phyloP scores from a whole-genome alignment of 2,888 invertebrate genomes.

The Graphium colonna region DNA sequence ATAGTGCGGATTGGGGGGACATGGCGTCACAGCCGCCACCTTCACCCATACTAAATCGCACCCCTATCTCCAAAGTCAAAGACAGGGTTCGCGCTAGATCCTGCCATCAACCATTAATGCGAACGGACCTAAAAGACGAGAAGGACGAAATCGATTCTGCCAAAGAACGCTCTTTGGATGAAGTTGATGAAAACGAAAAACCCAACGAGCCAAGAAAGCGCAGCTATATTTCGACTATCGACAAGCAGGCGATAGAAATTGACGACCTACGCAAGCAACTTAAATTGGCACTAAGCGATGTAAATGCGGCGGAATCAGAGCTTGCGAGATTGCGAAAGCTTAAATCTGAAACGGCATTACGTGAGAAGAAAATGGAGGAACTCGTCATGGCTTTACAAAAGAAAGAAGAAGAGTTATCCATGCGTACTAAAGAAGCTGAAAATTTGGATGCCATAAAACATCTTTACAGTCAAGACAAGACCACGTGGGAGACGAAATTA shows the following conservation, averaged over 20 bases:
- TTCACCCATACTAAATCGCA: slow-evolving; percentile 81
- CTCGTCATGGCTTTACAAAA: slow-evolving; percentile 86
- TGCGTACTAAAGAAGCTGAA: slow-evolving; percentile 85
- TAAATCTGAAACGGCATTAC: slow-evolving; percentile 84
- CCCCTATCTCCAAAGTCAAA: slow-evolving; percentile 72
- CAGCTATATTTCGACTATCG: slow-evolving; percentile 78
- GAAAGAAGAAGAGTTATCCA: slow-evolving; percentile 87
- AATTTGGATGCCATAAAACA: slow-evolving; percentile 81
- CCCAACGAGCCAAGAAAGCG: slow-evolving; percentile 71
- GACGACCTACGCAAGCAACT: slow-evolving; percentile 86
- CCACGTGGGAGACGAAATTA: slow-evolving; percentile 83
- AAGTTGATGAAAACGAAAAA: slow-evolving; percentile 69
- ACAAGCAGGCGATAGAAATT: slow-evolving; percentile 84
- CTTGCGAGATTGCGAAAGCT: slow-evolving; percentile 85
- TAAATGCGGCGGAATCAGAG: slow-evolving; percentile 85
- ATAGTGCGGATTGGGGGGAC: slow-evolving; percentile 92
- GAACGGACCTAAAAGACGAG: slow-evolving; percentile 75
- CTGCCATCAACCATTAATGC: slow-evolving; percentile 76
- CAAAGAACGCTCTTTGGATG: slow-evolving; percentile 60
- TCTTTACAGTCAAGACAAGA: slow-evolving; percentile 82
- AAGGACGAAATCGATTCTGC: slow-evolving; percentile 76
- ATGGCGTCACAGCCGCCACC: slow-evolving; percentile 72
- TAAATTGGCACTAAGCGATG: slow-evolving; percentile 81
- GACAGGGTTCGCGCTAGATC: slow-evolving; percentile 77
- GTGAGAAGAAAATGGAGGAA: slow-evolving; percentile 89